These are phyloP conservation scores for Syngnathus scovelli DNA, from an alignment of 2,113 vertebrate genomes.

Conservation along the genomic window DNA sequence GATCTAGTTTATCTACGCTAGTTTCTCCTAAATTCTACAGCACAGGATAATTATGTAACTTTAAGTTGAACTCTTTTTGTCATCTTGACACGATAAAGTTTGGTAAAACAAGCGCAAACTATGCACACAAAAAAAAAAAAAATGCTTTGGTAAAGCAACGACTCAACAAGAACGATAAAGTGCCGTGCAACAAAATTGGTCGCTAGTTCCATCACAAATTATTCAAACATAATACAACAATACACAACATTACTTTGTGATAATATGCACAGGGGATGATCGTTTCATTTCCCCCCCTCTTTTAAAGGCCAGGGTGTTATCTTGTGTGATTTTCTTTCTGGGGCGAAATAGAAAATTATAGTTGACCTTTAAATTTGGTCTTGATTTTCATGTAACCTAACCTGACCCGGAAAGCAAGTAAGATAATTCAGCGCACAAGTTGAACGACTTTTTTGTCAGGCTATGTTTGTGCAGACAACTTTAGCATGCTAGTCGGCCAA, in stretches of 20 bases:
- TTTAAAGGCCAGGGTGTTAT: conserved; percentile 27
- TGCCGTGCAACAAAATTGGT: conserved; percentile 58
- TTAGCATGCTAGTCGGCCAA: neutral
- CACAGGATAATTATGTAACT: too few species aligned
- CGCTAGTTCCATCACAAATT: conserved; percentile 39
- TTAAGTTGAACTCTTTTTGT: too few species aligned
- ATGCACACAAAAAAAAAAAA: conserved; percentile 5
- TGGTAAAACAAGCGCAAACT: conserved; percentile 19
- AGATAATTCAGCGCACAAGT: neutral
- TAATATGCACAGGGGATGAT: conserved; percentile 16
- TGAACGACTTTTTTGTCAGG: neutral
- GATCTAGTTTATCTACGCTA: neutral
- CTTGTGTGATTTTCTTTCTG: conserved; percentile 17
- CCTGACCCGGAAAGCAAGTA: neutral
- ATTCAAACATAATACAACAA: conserved; percentile 42
- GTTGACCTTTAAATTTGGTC: conserved; percentile 20
- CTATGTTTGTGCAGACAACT: too few species aligned
- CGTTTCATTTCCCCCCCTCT: neutral
- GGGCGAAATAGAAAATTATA: neutral
- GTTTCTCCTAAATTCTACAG: neutral
- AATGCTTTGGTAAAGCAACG: conserved; percentile 63
- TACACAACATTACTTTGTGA: conserved; percentile 22
- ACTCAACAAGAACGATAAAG: conserved; percentile 55
- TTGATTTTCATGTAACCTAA: neutral
- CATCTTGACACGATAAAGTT: neutral